Evolutionary conservation across 2,797 vertebrate genomes (phyloP).

Genomic region (Phylloscopus collybita): DNA sequence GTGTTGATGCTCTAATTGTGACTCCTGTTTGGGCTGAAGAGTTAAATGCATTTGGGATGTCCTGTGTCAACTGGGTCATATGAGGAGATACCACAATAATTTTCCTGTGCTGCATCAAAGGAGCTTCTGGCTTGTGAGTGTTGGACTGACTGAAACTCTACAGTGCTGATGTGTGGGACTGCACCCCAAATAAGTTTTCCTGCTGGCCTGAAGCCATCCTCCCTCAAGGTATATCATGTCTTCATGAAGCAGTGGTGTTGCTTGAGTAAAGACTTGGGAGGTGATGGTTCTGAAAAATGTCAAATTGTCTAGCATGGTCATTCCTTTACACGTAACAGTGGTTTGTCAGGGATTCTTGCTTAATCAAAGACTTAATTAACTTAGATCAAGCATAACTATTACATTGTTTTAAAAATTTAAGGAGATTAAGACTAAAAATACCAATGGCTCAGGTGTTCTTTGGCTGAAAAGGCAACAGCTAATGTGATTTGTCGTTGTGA

Average conservation of each 20-base stretch:
- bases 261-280: not conserved
- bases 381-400: slow-evolving; percentile 9
- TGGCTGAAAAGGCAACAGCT: not conserved
- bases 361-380: slow-evolving; percentile 57
- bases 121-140: not conserved
- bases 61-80: not conserved
- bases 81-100: not conserved
- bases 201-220: not conserved
- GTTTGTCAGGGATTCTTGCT: slow-evolving; percentile 43
- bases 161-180: not conserved
- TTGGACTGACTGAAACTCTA: not conserved
- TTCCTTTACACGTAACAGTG: not conserved
- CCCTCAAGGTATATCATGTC: not conserved
- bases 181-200: not conserved
- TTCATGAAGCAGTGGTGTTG: not conserved
- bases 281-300: not conserved
- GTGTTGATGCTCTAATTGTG: not conserved
- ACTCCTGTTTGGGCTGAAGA: not conserved
- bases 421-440: slow-evolving; percentile 10
- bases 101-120: not conserved
- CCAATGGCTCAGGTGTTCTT: slow-evolving; percentile 26
- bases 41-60: not conserved
- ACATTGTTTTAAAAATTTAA: slow-evolving; percentile 11
- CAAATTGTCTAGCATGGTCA: not conserved
- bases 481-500: slow-evolving; percentile 22